Evolutionary conservation across 1,140 invertebrate species (phyloP).

Genomic region (Nasonia longicornis): DNA sequence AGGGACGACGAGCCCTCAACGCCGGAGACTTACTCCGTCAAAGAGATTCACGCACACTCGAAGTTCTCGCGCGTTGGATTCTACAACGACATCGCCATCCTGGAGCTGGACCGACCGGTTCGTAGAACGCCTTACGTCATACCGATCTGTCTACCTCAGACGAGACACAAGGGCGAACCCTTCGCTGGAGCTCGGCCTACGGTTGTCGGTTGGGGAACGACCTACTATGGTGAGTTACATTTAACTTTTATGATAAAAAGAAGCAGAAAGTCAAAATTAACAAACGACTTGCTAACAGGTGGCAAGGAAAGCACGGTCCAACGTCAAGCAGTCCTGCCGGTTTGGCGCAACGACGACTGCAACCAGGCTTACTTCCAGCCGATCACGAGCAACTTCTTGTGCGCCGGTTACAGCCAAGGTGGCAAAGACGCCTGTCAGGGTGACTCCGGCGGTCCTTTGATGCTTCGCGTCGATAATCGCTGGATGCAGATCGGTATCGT

Average conservation of each 20-base stretch:
- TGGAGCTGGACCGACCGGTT: constrained; percentile 81
- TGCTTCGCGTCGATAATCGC: constrained; percentile 79
- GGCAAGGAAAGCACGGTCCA: constrained; percentile 87
- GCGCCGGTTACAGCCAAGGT: constrained; percentile 90
- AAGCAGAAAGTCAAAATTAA: not conserved
- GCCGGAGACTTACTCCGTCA: constrained; percentile 82
- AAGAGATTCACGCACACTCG: constrained; percentile 82
- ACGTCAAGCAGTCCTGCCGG: constrained; percentile 85
- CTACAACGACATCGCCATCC: constrained; percentile 92
- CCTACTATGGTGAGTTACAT: constrained; percentile 76
- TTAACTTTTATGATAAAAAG: not conserved
- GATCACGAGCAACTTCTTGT: constrained; percentile 91
- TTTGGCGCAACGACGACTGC: constrained; percentile 93
- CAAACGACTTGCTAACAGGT: constrained; percentile 61
- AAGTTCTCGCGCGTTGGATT: constrained; percentile 87
- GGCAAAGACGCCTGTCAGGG: constrained; percentile 92
- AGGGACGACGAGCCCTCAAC: constrained; percentile 84
- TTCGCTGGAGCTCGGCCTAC: constrained; percentile 83
- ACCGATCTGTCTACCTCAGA: constrained; percentile 86
- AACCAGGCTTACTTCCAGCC: constrained; percentile 91
- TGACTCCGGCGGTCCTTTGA: constrained; percentile 83
- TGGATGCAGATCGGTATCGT: constrained; percentile 92
- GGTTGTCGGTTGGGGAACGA: constrained; percentile 93
- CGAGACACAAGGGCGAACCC: constrained; percentile 69
- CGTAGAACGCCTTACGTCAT: constrained; percentile 86